Conservation (phyloP, 2,888 invertebrate genomes). For the Euphydryas editha region DNA sequence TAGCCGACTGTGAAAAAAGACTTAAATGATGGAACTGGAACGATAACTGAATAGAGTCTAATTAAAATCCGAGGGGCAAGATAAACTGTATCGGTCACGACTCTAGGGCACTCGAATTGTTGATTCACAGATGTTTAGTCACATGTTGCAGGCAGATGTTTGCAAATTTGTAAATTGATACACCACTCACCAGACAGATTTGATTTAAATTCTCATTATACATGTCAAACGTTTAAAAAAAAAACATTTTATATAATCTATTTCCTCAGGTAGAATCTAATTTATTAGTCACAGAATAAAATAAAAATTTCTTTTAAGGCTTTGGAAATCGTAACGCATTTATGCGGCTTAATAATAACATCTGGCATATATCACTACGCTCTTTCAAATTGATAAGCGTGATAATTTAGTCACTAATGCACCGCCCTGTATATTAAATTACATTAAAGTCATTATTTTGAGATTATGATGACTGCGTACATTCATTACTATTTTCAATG, state of each 20-base stretch:
- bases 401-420: constrained; percentile 72
- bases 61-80: constrained; percentile 71
- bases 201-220: constrained; percentile 9
- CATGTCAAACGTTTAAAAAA: too few species aligned
- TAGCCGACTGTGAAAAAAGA: constrained; percentile 62
- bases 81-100: constrained; percentile 65
- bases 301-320: too few species aligned
- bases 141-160: constrained; percentile 70
- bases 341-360: constrained; percentile 46
- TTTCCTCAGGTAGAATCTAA: too few species aligned
- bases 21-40: constrained; percentile 66
- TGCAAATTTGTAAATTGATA: constrained; percentile 59
- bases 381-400: constrained; percentile 75
- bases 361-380: constrained; percentile 74
- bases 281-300: too few species aligned
- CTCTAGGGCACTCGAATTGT: constrained; percentile 58
- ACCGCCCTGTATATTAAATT: constrained; percentile 74
- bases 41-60: constrained; percentile 77
- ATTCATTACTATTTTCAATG: constrained; percentile 45
- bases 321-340: neutral
- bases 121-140: constrained; percentile 69
- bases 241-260: too few species aligned
- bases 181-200: constrained; percentile 37
- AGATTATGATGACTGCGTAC: constrained; percentile 62
- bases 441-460: constrained; percentile 69